Conservation (phyloP, 2,113 vertebrate species). For the Austrofundulus limnaeus region DNA sequence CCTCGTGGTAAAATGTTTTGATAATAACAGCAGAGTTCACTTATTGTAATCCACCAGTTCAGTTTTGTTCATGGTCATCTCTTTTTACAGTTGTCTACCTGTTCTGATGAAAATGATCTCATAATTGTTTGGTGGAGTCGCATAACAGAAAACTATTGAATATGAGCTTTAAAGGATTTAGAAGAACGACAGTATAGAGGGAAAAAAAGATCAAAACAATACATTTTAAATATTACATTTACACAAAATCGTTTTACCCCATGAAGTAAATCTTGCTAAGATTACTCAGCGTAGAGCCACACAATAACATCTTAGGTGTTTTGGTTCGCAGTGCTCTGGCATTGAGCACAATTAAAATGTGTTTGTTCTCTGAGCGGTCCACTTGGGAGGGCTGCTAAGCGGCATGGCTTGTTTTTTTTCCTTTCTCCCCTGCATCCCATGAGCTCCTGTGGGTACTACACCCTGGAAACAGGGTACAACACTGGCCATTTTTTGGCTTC, state of each 20-base stretch:
- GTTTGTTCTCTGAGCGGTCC: constrained; percentile 72
- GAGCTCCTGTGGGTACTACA: constrained; percentile 56
- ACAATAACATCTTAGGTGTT: constrained; percentile 10
- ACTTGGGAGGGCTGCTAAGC: constrained; percentile 44
- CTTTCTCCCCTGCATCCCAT: constrained; percentile 53
- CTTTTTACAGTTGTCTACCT: constrained; percentile 56
- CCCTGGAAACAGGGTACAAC: constrained; percentile 74
- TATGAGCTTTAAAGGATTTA: constrained; percentile 8
- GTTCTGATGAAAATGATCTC: constrained; percentile 58
- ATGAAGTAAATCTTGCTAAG: constrained; percentile 11
- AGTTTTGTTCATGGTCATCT: constrained; percentile 44
- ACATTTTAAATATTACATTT: no score
- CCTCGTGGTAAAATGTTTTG: constrained; percentile 14
- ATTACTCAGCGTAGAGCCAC: background rate
- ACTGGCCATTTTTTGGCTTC: constrained; percentile 40
- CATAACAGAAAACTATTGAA: background rate
- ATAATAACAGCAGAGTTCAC: constrained; percentile 28
- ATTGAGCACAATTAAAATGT: constrained; percentile 75
- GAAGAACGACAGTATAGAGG: background rate
- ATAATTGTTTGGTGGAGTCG: constrained; percentile 41
- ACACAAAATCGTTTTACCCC: background rate
- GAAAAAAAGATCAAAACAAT: background rate
- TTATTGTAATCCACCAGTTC: constrained; percentile 37
- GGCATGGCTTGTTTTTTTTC: constrained; percentile 70
- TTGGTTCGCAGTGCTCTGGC: constrained; percentile 28